Base-by-base conservation (phyloP, 2,113 vertebrate genomes). In the Nycticorax nycticorax region DNA sequence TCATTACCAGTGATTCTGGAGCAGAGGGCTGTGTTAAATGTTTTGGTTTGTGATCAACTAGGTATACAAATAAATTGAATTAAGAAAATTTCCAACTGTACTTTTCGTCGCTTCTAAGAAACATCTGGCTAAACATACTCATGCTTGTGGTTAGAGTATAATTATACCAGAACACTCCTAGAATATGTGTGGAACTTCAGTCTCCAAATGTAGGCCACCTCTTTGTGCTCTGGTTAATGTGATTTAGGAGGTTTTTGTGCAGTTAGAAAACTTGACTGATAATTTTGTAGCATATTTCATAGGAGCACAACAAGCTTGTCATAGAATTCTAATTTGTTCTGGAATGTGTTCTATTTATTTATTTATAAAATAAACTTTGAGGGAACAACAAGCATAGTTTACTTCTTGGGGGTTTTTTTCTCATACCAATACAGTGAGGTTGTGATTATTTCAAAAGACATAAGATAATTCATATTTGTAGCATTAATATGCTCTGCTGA, bases 41-140 rank as follows among this genome's bases (percentile, higher is more conserved):
- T 59, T 96, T 96, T 96, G 95, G 81, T 96, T 97, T 97, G 88
- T 94, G 92, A 90, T 89, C 92, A 94, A 59, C 91, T 97, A 86
- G 79, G 57, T 81, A 96, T 89, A 76, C 63, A 96, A 92, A 94
- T 91, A 50, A 94, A 96, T 92, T 91, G 89, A 88, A 92, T 95
- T 96, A 90, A 93, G 91, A 62, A 93, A 67, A 82, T 50, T 91
- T 89, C 72, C 74, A 90, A 41, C 84, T 86, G 23, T 75, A 67
- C 52, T 89, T 91, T 80, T 60, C 80, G 85, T 84, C 0, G 4
- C 68, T 94, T 82, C 85, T 91, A 37, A 94, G 90, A 94, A 89
- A 82, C 95, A 90, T 96, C 92, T 96, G 96, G 94, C 78, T 95
- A 96, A 96, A 91, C 60, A 83, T 45, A 43, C 48, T 93, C 64